phyloP scores from a whole-genome alignment of 2,888 invertebrate genomes.

The Agrilus biguttatus region DNA sequence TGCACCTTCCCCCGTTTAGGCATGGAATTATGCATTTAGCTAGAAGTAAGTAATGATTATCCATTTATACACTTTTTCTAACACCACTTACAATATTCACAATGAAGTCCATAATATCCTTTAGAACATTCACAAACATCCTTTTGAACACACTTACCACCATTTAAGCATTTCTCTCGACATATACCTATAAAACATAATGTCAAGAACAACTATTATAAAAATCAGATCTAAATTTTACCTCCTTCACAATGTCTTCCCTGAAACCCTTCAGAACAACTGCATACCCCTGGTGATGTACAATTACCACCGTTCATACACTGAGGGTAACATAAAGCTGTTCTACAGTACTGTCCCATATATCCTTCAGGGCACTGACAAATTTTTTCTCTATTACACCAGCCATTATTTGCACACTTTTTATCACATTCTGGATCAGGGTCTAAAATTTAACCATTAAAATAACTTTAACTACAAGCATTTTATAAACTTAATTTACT shows the following conservation, averaged over 20 bases:
- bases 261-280: constrained; percentile 81
- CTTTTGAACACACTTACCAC: constrained; percentile 88
- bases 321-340: constrained; percentile 80
- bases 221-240: constrained; percentile 23
- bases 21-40: constrained; percentile 60
- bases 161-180: constrained; percentile 79
- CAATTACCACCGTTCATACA: constrained; percentile 90
- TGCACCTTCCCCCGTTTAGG: constrained; percentile 79
- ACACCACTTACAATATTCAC: constrained; percentile 73
- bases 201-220: neutral
- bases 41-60: constrained; percentile 8
- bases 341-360: constrained; percentile 80
- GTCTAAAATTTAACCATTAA: constrained; percentile 32
- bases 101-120: constrained; percentile 79
- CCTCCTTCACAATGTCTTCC: constrained; percentile 85
- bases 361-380: constrained; percentile 84
- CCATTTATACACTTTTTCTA: neutral
- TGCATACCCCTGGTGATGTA: constrained; percentile 77
- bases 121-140: constrained; percentile 85
- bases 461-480: constrained; percentile 2
- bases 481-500: neutral
- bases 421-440: constrained; percentile 82
- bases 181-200: constrained; percentile 61
- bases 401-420: constrained; percentile 73
- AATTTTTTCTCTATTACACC: constrained; percentile 71